Conservation (phyloP, 2,113 vertebrate species). For the Corythornis madagascariensis region DNA sequence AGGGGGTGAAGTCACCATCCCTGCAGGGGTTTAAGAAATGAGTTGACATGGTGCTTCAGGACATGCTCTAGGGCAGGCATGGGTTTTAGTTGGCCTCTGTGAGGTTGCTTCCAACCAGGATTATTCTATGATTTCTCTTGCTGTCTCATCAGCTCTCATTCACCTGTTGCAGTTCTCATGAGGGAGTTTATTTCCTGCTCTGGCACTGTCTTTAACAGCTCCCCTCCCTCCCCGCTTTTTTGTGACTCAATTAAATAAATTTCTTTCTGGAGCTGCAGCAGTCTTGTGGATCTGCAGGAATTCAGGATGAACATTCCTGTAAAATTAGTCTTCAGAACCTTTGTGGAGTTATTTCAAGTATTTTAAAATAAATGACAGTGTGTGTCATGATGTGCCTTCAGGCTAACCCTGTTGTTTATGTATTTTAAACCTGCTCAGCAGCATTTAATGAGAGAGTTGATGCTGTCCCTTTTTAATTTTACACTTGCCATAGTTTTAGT, state of each 20-base stretch:
- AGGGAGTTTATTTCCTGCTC: neutral
- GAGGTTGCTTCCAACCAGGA: too few species aligned
- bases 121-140: neutral
- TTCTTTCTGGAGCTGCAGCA: neutral
- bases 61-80: too few species aligned
- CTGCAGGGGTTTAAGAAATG: too few species aligned
- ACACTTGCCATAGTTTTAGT: neutral
- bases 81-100: too few species aligned
- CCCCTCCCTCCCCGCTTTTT: neutral
- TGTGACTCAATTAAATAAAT: neutral
- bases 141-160: neutral
- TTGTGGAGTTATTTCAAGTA: neutral
- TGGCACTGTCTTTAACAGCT: neutral
- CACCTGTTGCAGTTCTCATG: neutral
- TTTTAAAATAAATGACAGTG: neutral
- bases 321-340: neutral
- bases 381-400: neutral
- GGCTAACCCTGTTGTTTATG: neutral
- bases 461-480: neutral
- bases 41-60: too few species aligned
- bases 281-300: neutral
- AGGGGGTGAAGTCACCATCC: too few species aligned
- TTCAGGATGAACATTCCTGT: neutral
- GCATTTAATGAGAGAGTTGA: neutral
- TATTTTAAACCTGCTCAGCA: neutral